Conservation (phyloP, 2,797 vertebrate species). For the Danio kyathit region DNA sequence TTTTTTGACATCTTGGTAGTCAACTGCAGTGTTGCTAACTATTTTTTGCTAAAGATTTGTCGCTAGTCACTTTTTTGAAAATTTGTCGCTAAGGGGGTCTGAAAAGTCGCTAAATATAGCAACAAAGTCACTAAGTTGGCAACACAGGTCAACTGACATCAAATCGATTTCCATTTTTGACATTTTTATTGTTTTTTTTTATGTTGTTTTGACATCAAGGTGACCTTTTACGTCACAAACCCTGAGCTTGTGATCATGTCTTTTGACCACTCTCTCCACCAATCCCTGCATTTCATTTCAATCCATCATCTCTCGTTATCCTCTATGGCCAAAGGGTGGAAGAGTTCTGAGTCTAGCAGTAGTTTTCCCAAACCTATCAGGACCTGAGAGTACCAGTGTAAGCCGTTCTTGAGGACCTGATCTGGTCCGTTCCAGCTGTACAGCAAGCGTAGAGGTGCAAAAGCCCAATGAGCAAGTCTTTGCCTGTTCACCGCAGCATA, state of each 20-base stretch:
- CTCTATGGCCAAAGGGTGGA: slow-evolving; percentile 85
- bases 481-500: slow-evolving; percentile 88
- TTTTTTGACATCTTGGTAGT: too few relatives aligned
- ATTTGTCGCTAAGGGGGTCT: too few relatives aligned
- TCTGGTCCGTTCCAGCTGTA: slow-evolving; percentile 77
- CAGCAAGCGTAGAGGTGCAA: slow-evolving; percentile 86
- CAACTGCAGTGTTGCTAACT: too few relatives aligned
- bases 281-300: neutral
- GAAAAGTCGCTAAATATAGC: too few relatives aligned
- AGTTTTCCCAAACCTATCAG: slow-evolving; percentile 85
- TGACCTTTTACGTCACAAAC: neutral
- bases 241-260: slow-evolving; percentile 24
- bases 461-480: slow-evolving; percentile 87
- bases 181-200: too few relatives aligned
- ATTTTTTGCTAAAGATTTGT: too few relatives aligned
- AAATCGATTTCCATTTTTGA: too few relatives aligned
- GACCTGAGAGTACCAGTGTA: slow-evolving; percentile 91
- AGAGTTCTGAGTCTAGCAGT: slow-evolving; percentile 82
- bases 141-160: too few relatives aligned
- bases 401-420: slow-evolving; percentile 73
- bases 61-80: too few relatives aligned
- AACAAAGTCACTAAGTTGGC: too few relatives aligned
- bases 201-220: too few relatives aligned
- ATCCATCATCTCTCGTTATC: slow-evolving; percentile 68
- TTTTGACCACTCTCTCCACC: neutral